Evolutionary conservation across 2,797 vertebrate genomes (phyloP).

Genomic region (Hapalemur alaotrensis): DNA sequence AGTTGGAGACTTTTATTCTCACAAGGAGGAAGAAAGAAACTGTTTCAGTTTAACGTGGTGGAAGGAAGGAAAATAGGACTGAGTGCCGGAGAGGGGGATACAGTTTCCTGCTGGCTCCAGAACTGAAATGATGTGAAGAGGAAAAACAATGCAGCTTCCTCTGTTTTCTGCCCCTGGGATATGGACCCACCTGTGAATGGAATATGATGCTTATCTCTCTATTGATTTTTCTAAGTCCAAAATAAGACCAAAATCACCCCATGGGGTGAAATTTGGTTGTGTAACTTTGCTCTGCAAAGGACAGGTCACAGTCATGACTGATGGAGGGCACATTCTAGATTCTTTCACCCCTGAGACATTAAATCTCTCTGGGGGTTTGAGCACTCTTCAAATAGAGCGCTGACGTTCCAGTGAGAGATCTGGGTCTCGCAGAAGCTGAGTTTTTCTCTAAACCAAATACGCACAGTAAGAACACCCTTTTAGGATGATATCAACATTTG

Average conservation of each 20-base stretch:
- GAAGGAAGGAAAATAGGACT: not conserved
- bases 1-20: not conserved
- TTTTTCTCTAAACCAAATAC: not conserved
- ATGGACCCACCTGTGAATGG: not conserved
- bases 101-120: not conserved
- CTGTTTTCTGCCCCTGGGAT: not conserved
- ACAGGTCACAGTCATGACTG: not conserved
- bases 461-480: not conserved
- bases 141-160: not conserved
- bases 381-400: not conserved
- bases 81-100: not conserved
- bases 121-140: not conserved
- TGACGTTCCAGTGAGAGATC: not conserved
- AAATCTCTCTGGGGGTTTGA: not conserved
- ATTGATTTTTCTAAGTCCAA: constrained; percentile 50
- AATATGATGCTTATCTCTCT: constrained; percentile 40
- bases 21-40: not conserved
- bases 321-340: not conserved
- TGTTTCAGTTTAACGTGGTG: not conserved
- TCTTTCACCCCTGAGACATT: not conserved
- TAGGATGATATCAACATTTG: not conserved
- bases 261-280: not conserved
- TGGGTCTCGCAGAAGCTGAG: not conserved
- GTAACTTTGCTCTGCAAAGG: not conserved
- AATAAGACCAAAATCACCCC: constrained; percentile 21